Conservation (phyloP, 2,888 invertebrate species). For the Perithous albicinctus region DNA sequence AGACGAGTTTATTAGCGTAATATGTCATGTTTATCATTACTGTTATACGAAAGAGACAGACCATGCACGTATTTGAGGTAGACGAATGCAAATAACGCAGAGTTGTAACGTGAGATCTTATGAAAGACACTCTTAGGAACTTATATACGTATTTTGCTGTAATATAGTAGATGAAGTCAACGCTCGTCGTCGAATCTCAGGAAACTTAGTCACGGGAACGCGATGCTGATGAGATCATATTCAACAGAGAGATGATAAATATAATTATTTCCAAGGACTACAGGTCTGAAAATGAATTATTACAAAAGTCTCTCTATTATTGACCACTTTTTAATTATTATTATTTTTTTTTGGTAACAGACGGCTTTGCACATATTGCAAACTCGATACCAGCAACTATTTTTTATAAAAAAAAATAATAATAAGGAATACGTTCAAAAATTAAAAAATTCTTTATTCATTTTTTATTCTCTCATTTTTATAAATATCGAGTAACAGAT, state of each 20-base stretch:
- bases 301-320: not conserved
- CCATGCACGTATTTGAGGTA: not conserved
- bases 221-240: conserved; percentile 42
- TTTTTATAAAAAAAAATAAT: too few relatives aligned
- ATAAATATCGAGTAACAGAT: not conserved
- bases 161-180: conserved; percentile 1
- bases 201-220: conserved; percentile 37
- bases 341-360: not conserved
- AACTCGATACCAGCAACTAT: not conserved
- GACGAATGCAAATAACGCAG: conserved; percentile 26
- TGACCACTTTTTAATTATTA: conserved; percentile 1
- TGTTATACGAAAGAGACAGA: conserved; percentile 2
- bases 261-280: conserved; percentile 36
- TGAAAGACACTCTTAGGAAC: not conserved
- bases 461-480: too few relatives aligned
- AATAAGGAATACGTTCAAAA: too few relatives aligned
- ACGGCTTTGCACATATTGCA: not conserved
- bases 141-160: not conserved
- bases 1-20: conserved; percentile 7
- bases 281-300: too few relatives aligned
- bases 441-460: too few relatives aligned
- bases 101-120: not conserved
- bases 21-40: conserved; percentile 16
- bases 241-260: conserved; percentile 18
- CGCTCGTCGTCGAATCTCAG: conserved; percentile 23